These are phyloP conservation scores for Macaria notata DNA, from an alignment of 2,888 invertebrate genomes.

Conservation along the genomic window DNA sequence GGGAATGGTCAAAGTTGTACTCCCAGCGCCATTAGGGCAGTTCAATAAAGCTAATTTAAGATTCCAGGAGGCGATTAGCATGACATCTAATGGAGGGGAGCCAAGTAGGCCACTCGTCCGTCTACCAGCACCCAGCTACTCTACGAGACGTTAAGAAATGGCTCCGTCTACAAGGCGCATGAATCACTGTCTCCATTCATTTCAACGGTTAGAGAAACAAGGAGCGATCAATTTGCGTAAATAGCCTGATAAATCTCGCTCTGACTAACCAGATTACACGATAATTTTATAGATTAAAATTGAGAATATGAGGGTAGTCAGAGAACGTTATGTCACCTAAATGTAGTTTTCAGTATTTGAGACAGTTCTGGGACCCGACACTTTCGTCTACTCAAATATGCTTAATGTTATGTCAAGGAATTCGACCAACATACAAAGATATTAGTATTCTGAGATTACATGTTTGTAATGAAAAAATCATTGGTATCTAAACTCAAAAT, in stretches of 20 bases:
- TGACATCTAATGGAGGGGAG: constrained; percentile 46
- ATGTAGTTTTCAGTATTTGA: background rate
- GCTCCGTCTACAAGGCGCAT: constrained; percentile 4
- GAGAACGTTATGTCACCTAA: background rate
- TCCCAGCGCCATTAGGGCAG: constrained; percentile 8
- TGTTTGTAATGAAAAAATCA: too few relatives aligned
- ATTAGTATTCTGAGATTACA: too few relatives aligned
- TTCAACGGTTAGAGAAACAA: constrained; percentile 11
- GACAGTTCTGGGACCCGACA: too few relatives aligned
- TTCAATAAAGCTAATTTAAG: constrained; percentile 27
- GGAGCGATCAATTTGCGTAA: constrained; percentile 16
- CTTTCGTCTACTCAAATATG: background rate
- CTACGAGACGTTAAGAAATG: constrained; percentile 20
- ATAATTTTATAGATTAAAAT: constrained; percentile 7
- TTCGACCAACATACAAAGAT: too few relatives aligned
- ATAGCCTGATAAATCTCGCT: constrained; percentile 13
- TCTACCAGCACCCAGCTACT: constrained; percentile 18
- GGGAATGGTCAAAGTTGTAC: constrained; percentile 4
- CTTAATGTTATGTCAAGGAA: background rate
- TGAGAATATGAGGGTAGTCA: background rate
- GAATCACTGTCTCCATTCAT: constrained; percentile 21
- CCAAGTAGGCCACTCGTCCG: constrained; percentile 50
- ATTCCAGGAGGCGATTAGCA: constrained; percentile 32
- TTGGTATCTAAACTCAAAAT: too few relatives aligned
- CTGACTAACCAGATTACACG: constrained; percentile 3